These are phyloP conservation scores for Periparus ater DNA, from an alignment of 2,797 vertebrate genomes.

Conservation along the genomic window DNA sequence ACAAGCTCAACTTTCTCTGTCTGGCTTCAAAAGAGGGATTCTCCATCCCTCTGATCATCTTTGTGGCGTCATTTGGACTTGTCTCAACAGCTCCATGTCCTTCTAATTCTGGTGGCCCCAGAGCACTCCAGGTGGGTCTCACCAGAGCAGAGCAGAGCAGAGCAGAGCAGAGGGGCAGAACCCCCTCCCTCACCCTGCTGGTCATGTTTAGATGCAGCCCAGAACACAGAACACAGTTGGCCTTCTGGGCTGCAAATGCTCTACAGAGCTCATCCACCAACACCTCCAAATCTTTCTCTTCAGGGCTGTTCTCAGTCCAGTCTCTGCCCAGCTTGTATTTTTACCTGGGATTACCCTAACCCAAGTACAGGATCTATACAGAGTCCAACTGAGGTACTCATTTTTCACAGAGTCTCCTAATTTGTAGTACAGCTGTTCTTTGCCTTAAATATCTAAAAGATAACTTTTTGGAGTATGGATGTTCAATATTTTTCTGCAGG, in stretches of 20 bases:
- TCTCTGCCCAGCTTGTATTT: background rate
- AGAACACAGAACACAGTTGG: background rate
- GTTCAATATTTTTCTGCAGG: background rate
- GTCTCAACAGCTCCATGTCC: background rate
- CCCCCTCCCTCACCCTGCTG: accelerated
- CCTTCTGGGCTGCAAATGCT: background rate
- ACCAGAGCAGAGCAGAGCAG: background rate
- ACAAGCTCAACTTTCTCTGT: background rate
- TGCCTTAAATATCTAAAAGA: background rate
- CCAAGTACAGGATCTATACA: background rate
- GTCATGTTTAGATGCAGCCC: accelerated
- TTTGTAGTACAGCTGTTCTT: background rate
- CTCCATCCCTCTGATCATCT: background rate
- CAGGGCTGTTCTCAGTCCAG: background rate
- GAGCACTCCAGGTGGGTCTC: background rate
- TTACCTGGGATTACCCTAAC: background rate
- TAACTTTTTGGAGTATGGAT: background rate
- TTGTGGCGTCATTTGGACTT: background rate
- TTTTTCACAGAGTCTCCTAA: background rate
- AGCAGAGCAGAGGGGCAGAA: background rate
- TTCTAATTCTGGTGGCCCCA: background rate
- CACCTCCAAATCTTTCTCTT: background rate
- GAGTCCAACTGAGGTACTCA: accelerated
- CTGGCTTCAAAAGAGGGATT: background rate
- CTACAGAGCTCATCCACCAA: background rate